Evolutionary conservation across 2,888 invertebrate genomes (phyloP), one percentile per base, ranked within the genome.

Genomic region (Perizoma affinitatum): DNA sequence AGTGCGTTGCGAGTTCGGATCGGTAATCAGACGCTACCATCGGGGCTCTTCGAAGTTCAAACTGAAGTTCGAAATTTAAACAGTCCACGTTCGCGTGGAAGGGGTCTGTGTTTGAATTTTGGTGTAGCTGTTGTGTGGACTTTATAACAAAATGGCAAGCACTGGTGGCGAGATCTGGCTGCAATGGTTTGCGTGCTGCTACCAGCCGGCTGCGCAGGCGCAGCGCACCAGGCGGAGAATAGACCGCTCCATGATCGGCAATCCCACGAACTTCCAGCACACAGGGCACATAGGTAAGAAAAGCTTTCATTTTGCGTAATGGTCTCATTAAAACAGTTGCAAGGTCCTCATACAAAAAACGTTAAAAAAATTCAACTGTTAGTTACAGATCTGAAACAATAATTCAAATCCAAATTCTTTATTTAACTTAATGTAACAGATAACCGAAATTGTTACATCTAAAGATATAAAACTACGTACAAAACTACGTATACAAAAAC

Each of bases 191-290:
- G 96, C 97, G 68, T 97, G 97, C 89, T 97, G 97, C 90, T 95
- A 97, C 80, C 97, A 97, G 80, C 96, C 96, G 71, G 95, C 96
- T 58, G 96, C 95, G 73, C 96, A 94, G 72, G 94, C 95, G 72
- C 95, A 95, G 81, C 93, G 95, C 73, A 94, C 94, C 70, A 94
- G 96, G 79, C 94, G 96, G 88, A 94, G 96, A 88, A 96, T 96
- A 93, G 96, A 96, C 91, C 95, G 98, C 68, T 97, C 97, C 65
- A 98, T 98, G 98, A 99, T 99, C 80, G 97, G 98, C 41, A 95
- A 95, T 71, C 99, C 99, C 9, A 98, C 97, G 73, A 97, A 99
- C 93, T 99, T 99, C 86, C 96, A 97, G 80, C 99, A 99, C 87
- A 98, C 98, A 45, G 97, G 96, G 75, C 93, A 93, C 74, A 91